phyloP scores from a whole-genome alignment of 2,888 invertebrate genomes.

The Drosophila sordidapex region DNA sequence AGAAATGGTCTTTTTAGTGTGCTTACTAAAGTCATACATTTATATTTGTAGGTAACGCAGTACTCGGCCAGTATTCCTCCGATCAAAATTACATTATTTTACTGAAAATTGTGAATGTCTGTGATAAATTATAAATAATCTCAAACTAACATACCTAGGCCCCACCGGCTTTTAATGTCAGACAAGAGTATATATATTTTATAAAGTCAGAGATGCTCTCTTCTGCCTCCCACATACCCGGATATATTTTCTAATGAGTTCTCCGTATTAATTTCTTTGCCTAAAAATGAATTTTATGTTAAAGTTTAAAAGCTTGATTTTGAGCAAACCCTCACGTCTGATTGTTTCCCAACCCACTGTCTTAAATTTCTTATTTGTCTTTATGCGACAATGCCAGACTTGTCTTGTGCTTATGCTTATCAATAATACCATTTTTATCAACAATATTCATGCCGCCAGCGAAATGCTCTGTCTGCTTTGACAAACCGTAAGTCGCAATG shows the following conservation, averaged over 20 bases:
- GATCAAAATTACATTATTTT: rapidly evolving
- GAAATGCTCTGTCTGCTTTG: background rate
- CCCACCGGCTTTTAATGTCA: background rate
- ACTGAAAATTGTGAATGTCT: no score
- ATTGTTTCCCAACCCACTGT: slow-evolving; percentile 36
- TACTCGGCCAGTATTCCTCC: no score
- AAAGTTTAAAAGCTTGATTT: background rate
- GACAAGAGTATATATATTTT: background rate
- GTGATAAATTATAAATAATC: no score
- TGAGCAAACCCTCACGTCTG: slow-evolving; percentile 16
- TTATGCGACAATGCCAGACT: slow-evolving; percentile 24
- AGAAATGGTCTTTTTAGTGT: no score
- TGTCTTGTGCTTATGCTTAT: slow-evolving; percentile 43
- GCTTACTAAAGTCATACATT: no score
- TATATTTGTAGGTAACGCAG: no score
- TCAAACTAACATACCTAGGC: background rate
- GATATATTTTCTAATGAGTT: background rate
- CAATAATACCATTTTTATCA: slow-evolving; percentile 41
- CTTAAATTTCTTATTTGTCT: slow-evolving; percentile 39
- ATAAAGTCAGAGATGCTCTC: background rate
- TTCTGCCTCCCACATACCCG: background rate
- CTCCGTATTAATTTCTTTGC: background rate
- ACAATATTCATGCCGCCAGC: slow-evolving; percentile 27
- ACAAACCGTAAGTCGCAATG: slow-evolving; percentile 2
- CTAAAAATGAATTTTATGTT: background rate